Base-by-base conservation (phyloP, 2,888 invertebrate species). In the Steinernema carpocapsae region DNA sequence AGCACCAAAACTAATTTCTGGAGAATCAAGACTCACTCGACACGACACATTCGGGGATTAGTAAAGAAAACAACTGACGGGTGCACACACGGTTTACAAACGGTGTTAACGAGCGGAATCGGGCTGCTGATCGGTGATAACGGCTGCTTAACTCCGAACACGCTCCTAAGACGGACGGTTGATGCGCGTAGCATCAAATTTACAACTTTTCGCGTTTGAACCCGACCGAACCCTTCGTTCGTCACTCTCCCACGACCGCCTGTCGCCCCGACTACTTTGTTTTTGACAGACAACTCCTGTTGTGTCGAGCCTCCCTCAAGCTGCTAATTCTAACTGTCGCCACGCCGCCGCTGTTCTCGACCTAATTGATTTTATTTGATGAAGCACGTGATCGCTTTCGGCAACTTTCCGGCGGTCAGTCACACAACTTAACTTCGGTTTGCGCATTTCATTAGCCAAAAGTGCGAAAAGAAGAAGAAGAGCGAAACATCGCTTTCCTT, bases 291-390 rank as follows among this genome's bases (percentile, higher is more conserved):
- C 64, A 64, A 37, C 26, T 64, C 64, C 14, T 32, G 19, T 48
- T 48, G n/a, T 48, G n/a, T 14, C 29, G 17, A 64, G 52, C 19
- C 19, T 22, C 52, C 24, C 24, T n/a, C 52, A 22, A 19, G 22
- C 52, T 52, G 19, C 52, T 52, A 52, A 52, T 52, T 52, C 24
- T 52, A 22, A 19, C n/a, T 24, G 24, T 52, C 52, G 22, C 19
- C 48, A 19, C n/a, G 48, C 52, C 19, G 12, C 22, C 1, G 22
- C 52, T 19, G 19, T 52, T 52, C 52, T 52, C 52, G 3, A 32
- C 64, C 32, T 64, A 64, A 64, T 64, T 64, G 64, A 32, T 64
- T 64, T 29, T 64, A 37, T 64, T 64, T 64, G 64, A 64, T 64
- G 64, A 64, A 37, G 29, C 29, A 26, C 64, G 17, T 64, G 64